phyloP scores from a whole-genome alignment of 2,888 invertebrate genomes.

The Melinopterus prodromus region DNA sequence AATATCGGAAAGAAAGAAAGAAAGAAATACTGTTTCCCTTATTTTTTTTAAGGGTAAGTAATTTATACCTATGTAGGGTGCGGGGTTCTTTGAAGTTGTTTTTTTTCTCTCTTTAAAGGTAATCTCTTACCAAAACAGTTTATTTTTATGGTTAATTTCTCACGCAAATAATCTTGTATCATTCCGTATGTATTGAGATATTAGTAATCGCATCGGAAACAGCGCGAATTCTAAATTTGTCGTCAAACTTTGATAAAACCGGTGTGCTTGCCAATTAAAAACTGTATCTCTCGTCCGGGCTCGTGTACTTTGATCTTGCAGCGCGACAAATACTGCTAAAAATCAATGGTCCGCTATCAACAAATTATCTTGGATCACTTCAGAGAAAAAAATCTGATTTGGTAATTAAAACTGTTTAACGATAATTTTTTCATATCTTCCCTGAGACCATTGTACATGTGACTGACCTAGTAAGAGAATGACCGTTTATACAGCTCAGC shows the following conservation, averaged over 20 bases:
- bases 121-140: background rate
- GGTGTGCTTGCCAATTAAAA: background rate
- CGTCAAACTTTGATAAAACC: background rate
- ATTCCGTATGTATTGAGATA: background rate
- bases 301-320: background rate
- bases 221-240: background rate
- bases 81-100: background rate
- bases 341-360: background rate
- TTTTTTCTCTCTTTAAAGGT: background rate
- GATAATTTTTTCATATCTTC: too few species aligned
- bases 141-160: background rate
- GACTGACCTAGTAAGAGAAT: too few species aligned
- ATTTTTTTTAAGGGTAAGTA: background rate
- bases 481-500: too few species aligned
- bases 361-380: background rate
- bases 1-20: background rate
- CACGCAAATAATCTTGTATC: background rate
- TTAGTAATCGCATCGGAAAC: background rate
- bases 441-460: too few species aligned
- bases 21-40: too few species aligned
- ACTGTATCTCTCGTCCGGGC: background rate
- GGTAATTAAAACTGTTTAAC: too few species aligned
- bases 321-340: background rate
- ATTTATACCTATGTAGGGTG: background rate
- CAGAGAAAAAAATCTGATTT: too few species aligned